Conservation (phyloP, 2,113 vertebrate species). For the Vanacampus margaritifer region DNA sequence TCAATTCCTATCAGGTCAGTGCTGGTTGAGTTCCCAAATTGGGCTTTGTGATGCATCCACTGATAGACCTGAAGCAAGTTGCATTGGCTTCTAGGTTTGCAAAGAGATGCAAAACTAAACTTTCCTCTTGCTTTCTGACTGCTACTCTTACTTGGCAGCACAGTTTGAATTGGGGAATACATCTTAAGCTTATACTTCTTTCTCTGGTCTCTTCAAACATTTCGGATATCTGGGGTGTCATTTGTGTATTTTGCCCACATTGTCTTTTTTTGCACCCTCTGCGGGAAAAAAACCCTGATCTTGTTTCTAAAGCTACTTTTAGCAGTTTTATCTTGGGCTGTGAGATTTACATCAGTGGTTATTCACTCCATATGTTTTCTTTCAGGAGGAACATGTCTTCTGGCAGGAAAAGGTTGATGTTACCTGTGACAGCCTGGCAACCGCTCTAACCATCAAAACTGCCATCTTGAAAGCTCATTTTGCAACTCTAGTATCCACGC, state of each 20-base stretch:
- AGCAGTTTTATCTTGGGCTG: neutral
- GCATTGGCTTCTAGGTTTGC: conserved; percentile 71
- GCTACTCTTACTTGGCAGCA: conserved; percentile 37
- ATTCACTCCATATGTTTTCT: neutral
- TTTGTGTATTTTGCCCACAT: neutral
- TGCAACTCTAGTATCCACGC: neutral
- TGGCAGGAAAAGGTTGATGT: neutral
- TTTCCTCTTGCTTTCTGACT: conserved; percentile 56
- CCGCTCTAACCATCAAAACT: neutral
- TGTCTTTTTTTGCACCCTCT: neutral
- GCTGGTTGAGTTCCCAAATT: neutral
- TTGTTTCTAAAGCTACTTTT: neutral
- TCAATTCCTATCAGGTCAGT: conserved; percentile 27
- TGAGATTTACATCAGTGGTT: neutral
- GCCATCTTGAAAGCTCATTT: neutral
- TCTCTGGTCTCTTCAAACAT: neutral
- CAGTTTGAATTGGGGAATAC: conserved; percentile 62
- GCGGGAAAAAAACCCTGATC: too few species aligned
- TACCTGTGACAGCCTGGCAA: neutral
- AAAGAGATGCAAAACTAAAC: conserved; percentile 66
- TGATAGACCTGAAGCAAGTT: conserved; percentile 70
- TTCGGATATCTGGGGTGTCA: neutral
- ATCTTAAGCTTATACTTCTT: conserved; percentile 3
- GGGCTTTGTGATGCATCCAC: conserved; percentile 53
- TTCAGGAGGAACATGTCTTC: neutral